Conservation (phyloP, 2,113 vertebrate species). For the Hiodon tergisus region DNA sequence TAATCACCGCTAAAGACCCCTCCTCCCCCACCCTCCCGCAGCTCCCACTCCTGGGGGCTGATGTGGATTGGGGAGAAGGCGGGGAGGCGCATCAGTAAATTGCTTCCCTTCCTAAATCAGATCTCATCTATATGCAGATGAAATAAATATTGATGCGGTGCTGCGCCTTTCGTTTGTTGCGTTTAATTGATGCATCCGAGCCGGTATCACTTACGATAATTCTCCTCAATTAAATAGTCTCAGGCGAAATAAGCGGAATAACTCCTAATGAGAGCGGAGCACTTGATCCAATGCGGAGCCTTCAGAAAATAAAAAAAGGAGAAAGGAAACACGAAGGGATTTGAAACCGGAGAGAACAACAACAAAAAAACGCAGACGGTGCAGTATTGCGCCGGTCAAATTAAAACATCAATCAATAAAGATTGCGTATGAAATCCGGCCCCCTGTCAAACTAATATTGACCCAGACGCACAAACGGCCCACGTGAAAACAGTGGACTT, state of each 20-base stretch:
- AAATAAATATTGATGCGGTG: conserved; percentile 63
- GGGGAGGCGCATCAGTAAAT: conserved; percentile 53
- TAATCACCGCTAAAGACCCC: background rate
- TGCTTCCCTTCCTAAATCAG: conserved; percentile 40
- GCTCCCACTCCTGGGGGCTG: conserved; percentile 7
- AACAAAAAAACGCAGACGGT: background rate
- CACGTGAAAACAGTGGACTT: no score
- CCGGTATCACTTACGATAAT: conserved; percentile 33
- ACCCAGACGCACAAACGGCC: no score
- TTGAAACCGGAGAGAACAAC: background rate
- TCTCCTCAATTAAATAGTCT: conserved; percentile 16
- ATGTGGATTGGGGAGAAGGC: conserved; percentile 12
- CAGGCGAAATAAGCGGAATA: background rate
- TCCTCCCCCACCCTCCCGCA: background rate
- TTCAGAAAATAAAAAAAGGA: background rate
- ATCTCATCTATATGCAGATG: conserved; percentile 65
- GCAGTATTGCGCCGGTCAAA: no score
- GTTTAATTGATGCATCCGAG: conserved; percentile 50
- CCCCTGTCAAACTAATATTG: no score
- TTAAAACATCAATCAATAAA: no score
- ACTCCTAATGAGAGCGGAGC: background rate
- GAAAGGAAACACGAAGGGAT: conserved; percentile 16
- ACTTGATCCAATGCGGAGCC: background rate
- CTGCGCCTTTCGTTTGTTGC: conserved; percentile 36
- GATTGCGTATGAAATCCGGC: no score